Percentiles rank a stretch among this genome's conserved stretches.
Conservation (phyloP, 2,113 vertebrate genomes). For the Tetrax tetrax region DNA sequence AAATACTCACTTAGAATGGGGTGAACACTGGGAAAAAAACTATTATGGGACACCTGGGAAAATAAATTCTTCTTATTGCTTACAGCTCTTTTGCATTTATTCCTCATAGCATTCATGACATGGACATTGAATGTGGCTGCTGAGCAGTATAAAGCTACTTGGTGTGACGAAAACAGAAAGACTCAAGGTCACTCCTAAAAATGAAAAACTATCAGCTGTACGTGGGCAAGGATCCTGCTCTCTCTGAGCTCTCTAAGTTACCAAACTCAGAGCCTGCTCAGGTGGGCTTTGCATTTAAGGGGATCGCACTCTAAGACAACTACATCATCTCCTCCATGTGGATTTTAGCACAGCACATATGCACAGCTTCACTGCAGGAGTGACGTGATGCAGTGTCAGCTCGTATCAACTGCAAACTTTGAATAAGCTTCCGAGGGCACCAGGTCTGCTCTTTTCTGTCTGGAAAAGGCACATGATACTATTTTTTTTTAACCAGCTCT, state of each 20-base stretch:
- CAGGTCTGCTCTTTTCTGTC: conserved; percentile 19
- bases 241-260: not conserved
- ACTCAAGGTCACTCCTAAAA: not conserved
- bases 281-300: not conserved
- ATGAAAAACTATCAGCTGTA: not conserved
- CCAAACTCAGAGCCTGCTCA: not conserved
- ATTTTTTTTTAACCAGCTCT: conserved; percentile 54
- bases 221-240: not conserved
- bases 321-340: not conserved
- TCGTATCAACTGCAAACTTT: conserved; percentile 29
- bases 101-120: not conserved
- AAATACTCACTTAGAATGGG: conserved; percentile 12
- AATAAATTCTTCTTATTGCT: not conserved
- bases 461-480: conserved; percentile 35
- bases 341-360: conserved; percentile 13
- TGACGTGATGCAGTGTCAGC: not conserved
- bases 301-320: not conserved
- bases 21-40: not conserved
- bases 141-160: not conserved
- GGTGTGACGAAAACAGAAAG: not conserved
- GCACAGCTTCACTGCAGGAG: not conserved
- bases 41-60: not conserved
- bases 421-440: conserved; percentile 44
- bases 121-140: not conserved
- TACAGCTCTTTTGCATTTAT: conserved; percentile 9